A percentile compares a stretch with the other conserved stretches of the same genome.
Evolutionary conservation across 1,140 invertebrate species (phyloP).

Genomic region (Muscidifurax raptorellus): DNA sequence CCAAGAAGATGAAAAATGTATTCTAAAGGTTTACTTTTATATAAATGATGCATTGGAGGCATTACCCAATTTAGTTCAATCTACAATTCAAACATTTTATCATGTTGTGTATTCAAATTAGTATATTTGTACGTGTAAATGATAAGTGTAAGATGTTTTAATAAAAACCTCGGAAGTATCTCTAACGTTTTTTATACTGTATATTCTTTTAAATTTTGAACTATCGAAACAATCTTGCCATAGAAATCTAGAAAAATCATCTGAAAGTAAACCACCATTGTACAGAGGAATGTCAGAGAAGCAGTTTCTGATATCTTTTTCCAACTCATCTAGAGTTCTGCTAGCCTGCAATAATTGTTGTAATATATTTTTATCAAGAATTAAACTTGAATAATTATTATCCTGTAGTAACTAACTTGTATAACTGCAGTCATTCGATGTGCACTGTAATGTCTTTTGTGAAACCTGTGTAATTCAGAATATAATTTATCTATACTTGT

Average conservation of each 20-base stretch:
- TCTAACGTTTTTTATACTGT: constrained; percentile 86
- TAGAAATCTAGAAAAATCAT: constrained; percentile 77
- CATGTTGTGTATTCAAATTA: too few relatives aligned
- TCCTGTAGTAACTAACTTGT: constrained; percentile 73
- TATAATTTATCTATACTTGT: constrained; percentile 81
- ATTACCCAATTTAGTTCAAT: constrained; percentile 87
- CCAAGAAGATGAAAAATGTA: constrained; percentile 90
- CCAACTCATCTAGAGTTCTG: constrained; percentile 84
- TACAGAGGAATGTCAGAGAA: constrained; percentile 82
- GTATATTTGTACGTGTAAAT: too few relatives aligned
- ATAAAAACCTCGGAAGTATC: constrained; percentile 79
- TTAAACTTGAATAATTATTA: not conserved
- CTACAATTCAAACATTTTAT: constrained; percentile 67
- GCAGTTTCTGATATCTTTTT: constrained; percentile 79
- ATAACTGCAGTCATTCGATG: constrained; percentile 92
- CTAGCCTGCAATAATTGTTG: constrained; percentile 84
- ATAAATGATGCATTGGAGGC: constrained; percentile 82
- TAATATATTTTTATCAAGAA: too few relatives aligned
- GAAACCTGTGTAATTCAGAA: constrained; percentile 84
- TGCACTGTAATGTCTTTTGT: constrained; percentile 88
- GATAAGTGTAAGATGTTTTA: not conserved
- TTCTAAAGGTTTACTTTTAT: constrained; percentile 85
- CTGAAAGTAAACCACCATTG: constrained; percentile 75
- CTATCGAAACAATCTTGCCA: constrained; percentile 78
- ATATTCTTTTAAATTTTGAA: constrained; percentile 82